Percentiles rank a stretch among this genome's conserved stretches.
These are phyloP conservation scores for Thripadectes ignobilis DNA, from an alignment of 2,797 vertebrate genomes.

Conservation along the genomic window DNA sequence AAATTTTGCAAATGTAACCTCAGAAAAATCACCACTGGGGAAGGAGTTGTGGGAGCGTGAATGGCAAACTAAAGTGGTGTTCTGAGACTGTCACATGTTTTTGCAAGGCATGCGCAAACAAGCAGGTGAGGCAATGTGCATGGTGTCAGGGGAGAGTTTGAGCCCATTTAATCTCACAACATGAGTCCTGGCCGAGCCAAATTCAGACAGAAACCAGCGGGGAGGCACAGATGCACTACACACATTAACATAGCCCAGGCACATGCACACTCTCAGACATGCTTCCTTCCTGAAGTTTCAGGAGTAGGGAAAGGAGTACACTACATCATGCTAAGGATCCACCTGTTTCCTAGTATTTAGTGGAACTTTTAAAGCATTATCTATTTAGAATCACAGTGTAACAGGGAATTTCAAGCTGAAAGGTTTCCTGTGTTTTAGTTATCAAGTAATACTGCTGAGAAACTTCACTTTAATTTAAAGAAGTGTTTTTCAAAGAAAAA, in stretches of 20 bases:
- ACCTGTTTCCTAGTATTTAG: slow-evolving; percentile 7
- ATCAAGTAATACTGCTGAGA: background rate
- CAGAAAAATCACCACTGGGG: background rate
- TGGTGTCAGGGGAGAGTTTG: background rate
- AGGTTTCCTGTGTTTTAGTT: background rate
- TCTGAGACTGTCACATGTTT: background rate
- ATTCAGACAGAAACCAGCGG: background rate
- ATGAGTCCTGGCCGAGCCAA: background rate
- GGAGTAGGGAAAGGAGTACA: background rate
- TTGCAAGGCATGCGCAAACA: accelerated
- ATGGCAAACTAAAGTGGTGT: background rate
- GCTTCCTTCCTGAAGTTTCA: background rate
- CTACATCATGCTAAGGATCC: background rate
- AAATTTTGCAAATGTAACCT: background rate
- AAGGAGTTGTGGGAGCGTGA: background rate
- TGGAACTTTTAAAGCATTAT: background rate
- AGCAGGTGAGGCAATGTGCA: background rate
- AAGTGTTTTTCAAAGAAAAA: background rate
- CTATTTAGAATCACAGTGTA: background rate
- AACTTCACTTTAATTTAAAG: background rate
- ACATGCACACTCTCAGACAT: background rate
- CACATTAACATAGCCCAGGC: background rate
- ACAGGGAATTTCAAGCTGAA: background rate
- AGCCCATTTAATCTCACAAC: background rate
- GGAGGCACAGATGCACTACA: background rate